Evolutionary conservation across 1,140 invertebrate genomes (phyloP).

Genomic region (Sesamia nonagrioides): DNA sequence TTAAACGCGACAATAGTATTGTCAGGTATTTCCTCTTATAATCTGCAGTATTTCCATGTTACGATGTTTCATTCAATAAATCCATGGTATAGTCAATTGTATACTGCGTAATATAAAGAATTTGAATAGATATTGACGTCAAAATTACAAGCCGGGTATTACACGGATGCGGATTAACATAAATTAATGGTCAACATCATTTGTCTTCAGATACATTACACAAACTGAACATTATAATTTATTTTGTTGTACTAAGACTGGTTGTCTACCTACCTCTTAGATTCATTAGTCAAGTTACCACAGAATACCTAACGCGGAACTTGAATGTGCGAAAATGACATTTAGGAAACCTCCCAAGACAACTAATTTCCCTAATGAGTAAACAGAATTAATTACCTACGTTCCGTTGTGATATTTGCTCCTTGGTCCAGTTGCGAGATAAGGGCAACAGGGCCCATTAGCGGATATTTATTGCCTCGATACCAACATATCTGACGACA

Average conservation of each 20-base stretch:
- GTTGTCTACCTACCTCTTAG: slow-evolving; percentile 32
- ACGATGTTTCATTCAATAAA: slow-evolving; percentile 37
- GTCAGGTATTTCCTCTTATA: slow-evolving; percentile 36
- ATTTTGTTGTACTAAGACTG: slow-evolving; percentile 28
- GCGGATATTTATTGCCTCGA: slow-evolving; percentile 44
- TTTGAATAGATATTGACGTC: slow-evolving; percentile 41
- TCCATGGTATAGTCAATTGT: not conserved
- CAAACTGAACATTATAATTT: slow-evolving; percentile 41
- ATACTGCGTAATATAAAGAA: slow-evolving; percentile 40
- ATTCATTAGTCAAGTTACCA: slow-evolving; percentile 18
- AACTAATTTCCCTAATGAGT: slow-evolving; percentile 36
- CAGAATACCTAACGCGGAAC: slow-evolving; percentile 6
- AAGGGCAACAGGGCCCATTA: slow-evolving; percentile 47
- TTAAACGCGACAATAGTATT: slow-evolving; percentile 38
- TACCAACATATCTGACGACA: slow-evolving; percentile 40
- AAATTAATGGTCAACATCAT: slow-evolving; percentile 47
- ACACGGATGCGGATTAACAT: slow-evolving; percentile 48
- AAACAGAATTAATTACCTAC: slow-evolving; percentile 30
- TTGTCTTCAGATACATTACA: slow-evolving; percentile 41
- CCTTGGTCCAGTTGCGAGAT: slow-evolving; percentile 37
- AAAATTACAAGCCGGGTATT: slow-evolving; percentile 40
- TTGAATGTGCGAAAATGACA: slow-evolving; percentile 16
- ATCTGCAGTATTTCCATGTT: slow-evolving; percentile 23
- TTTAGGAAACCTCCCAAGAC: slow-evolving; percentile 13
- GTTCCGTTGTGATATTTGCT: slow-evolving; percentile 38